These are phyloP conservation scores for Stramonita haemastoma DNA, from an alignment of 2,888 invertebrate genomes.

Conservation along the genomic window DNA sequence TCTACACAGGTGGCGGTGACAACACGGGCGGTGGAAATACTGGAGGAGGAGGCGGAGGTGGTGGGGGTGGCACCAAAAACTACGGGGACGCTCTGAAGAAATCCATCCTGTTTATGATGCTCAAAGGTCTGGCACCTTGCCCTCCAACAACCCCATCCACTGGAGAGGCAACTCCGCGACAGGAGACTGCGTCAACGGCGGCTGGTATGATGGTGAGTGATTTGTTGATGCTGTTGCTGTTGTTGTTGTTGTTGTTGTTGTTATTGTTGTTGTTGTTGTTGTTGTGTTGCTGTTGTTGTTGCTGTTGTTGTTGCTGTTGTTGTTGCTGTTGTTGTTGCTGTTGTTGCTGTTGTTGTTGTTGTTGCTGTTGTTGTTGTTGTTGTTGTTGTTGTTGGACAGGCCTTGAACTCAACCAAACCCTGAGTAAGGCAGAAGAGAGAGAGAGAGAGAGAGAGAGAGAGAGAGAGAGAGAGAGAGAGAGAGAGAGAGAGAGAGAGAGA, in stretches of 20 bases:
- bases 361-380: too few species aligned
- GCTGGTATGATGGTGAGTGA: constrained; percentile 46
- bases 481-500: too few species aligned
- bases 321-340: not conserved
- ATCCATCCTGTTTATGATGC: constrained; percentile 73
- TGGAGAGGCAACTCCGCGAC: constrained; percentile 60
- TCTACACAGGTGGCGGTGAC: not conserved
- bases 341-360: not conserved
- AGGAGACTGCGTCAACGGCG: constrained; percentile 40
- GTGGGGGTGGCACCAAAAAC: constrained; percentile 49
- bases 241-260: not conserved
- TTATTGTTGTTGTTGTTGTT: not conserved
- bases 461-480: too few species aligned
- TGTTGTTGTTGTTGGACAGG: too few species aligned
- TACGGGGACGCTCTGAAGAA: constrained; percentile 64
- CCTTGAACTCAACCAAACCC: too few species aligned
- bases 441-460: too few species aligned
- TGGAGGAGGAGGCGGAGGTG: not conserved
- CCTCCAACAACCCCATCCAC: constrained; percentile 67
- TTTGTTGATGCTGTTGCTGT: not conserved
- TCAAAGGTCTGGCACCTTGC: constrained; percentile 70
- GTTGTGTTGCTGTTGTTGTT: not conserved
- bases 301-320: not conserved
- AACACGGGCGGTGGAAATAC: not conserved
- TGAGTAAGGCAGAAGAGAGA: too few species aligned